phyloP scores from a whole-genome alignment of 2,888 invertebrate genomes.

The Scaptodrosophila latifasciaeformis region DNA sequence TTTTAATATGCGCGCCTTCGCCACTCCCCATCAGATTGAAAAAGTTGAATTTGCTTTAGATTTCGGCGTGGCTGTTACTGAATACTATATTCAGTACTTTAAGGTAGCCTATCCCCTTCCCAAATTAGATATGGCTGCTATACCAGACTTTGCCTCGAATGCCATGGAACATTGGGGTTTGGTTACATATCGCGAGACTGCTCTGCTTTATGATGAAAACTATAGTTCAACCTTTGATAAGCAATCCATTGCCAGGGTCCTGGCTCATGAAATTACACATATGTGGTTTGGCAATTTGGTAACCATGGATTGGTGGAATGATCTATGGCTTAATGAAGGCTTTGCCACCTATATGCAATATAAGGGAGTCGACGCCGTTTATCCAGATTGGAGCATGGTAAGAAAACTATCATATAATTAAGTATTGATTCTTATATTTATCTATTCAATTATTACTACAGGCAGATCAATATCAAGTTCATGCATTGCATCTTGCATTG shows the following conservation, averaged over 20 bases:
- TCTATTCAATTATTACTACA: conserved; percentile 68
- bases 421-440: no score
- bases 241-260: conserved; percentile 84
- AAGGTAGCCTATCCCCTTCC: conserved; percentile 89
- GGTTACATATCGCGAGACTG: conserved; percentile 91
- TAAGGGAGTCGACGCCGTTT: conserved; percentile 82
- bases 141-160: conserved; percentile 77
- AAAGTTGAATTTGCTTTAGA: conserved; percentile 85
- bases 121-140: conserved; percentile 79
- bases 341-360: conserved; percentile 92
- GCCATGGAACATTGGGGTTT: conserved; percentile 98
- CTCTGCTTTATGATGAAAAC: conserved; percentile 84
- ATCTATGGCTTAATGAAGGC: conserved; percentile 93
- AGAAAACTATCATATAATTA: neutral
- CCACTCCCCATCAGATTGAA: conserved; percentile 82
- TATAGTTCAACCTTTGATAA: conserved; percentile 86
- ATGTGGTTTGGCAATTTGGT: conserved; percentile 95
- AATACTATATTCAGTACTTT: conserved; percentile 90
- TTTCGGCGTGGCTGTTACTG: conserved; percentile 83
- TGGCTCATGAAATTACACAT: conserved; percentile 95
- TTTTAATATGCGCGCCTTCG: conserved; percentile 83
- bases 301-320: conserved; percentile 95
- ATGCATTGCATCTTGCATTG: conserved; percentile 83
- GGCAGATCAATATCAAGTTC: conserved; percentile 85
- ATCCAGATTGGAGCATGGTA: conserved; percentile 88